Evolutionary conservation across 1,140 invertebrate species (phyloP).

Genomic region (Bombus soroeensis): DNA sequence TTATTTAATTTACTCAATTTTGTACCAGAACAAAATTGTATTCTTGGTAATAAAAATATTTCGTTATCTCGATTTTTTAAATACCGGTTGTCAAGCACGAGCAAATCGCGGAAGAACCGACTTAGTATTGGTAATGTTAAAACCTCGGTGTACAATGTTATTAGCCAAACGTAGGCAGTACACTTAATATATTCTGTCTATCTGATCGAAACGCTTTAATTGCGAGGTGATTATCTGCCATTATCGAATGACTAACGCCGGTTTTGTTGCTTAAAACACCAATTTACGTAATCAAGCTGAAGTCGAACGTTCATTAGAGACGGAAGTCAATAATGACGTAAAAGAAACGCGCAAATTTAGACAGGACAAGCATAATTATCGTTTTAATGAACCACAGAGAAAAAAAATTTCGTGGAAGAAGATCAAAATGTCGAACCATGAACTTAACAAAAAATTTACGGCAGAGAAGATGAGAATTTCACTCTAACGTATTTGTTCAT

Average conservation of each 20-base stretch:
- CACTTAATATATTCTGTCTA: constrained; percentile 24
- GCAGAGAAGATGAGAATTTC: neutral
- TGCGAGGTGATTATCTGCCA: constrained; percentile 24
- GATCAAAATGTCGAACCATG: neutral
- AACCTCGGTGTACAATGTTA: neutral
- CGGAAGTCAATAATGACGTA: constrained; percentile 22
- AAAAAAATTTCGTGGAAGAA: neutral
- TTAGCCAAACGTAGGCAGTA: neutral
- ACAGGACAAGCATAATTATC: constrained; percentile 11
- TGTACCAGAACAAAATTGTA: neutral
- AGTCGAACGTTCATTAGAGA: constrained; percentile 21
- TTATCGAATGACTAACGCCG: constrained; percentile 37
- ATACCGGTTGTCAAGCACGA: neutral
- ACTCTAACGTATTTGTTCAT: neutral
- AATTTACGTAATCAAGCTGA: constrained; percentile 30
- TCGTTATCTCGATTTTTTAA: neutral
- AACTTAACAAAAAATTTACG: neutral
- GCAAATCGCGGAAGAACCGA: neutral
- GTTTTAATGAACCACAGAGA: neutral
- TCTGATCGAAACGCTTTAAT: constrained; percentile 46
- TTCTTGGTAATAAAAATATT: neutral
- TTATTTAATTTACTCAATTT: neutral
- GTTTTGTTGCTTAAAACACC: constrained; percentile 43
- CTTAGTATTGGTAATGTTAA: neutral
- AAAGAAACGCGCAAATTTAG: constrained; percentile 31